Percentiles rank a stretch among this genome's conserved stretches.
Conservation (phyloP, 2,113 vertebrate genomes). For the Solenodon paradoxus region DNA sequence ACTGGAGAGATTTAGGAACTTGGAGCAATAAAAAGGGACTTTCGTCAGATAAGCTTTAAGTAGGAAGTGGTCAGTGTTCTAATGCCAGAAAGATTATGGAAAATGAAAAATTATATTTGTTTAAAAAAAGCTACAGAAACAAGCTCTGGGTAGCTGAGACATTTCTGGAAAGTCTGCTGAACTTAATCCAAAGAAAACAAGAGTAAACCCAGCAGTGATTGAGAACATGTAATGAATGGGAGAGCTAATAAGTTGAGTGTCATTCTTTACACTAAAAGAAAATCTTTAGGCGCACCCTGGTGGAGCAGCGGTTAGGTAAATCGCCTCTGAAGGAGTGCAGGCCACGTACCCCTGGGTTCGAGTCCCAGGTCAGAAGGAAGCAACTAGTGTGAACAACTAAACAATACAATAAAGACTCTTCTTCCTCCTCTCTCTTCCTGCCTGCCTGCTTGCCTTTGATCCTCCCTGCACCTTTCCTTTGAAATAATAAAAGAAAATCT, state of each 20-base stretch:
- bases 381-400: too few species aligned
- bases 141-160: constrained; percentile 24
- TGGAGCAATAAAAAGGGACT: constrained; percentile 57
- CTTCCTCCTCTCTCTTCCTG: too few species aligned
- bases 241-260: background rate
- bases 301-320: too few species aligned
- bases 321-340: too few species aligned
- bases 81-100: background rate
- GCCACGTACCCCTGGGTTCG: too few species aligned
- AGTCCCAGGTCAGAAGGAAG: too few species aligned
- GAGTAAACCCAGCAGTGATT: background rate
- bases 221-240: background rate
- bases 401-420: too few species aligned
- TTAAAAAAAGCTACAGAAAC: background rate
- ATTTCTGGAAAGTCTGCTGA: constrained; percentile 21
- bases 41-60: constrained; percentile 44
- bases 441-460: too few species aligned
- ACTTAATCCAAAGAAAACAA: constrained; percentile 26
- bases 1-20: constrained; percentile 25
- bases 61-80: constrained; percentile 52
- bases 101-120: constrained; percentile 36
- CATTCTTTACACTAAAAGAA: background rate
- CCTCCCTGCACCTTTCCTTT: too few species aligned
- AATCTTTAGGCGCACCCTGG: too few species aligned
- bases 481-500: background rate